Evolutionary conservation across 1,140 invertebrate species (phyloP).

Genomic region (Drosophila willistoni): DNA sequence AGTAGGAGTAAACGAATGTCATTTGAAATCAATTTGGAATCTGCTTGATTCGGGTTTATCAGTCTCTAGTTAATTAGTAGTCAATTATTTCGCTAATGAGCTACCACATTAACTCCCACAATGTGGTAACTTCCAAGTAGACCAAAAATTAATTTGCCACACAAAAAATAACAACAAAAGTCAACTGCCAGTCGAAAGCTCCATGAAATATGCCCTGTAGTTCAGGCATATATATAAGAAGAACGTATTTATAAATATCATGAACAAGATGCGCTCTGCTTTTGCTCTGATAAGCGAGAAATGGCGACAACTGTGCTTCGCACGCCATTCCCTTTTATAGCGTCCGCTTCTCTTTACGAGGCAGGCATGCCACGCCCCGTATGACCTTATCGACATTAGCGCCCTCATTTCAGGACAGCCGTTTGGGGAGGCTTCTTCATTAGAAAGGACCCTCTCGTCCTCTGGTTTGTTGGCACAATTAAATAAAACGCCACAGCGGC

Average conservation of each 20-base stretch:
- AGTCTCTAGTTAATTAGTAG: conserved; percentile 20
- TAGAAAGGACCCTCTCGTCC: conserved; percentile 5
- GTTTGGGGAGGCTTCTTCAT: conserved; percentile 10
- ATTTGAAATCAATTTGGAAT: neutral
- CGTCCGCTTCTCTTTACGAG: conserved; percentile 16
- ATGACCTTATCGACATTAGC: conserved; percentile 32
- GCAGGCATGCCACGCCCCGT: neutral
- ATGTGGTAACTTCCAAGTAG: neutral
- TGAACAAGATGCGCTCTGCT: neutral
- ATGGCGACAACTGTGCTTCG: conserved; percentile 15
- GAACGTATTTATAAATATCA: conserved; percentile 14
- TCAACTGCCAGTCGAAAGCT: neutral
- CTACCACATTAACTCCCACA: conserved; percentile 14
- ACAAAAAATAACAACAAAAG: conserved; percentile 3
- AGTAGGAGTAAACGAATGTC: no score
- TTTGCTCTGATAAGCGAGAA: conserved; percentile 19
- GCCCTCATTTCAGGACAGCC: neutral
- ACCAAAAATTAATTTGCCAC: conserved; percentile 18
- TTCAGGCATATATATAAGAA: neutral
- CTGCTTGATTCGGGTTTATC: neutral
- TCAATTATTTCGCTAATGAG: conserved; percentile 31
- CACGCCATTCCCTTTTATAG: conserved; percentile 17
- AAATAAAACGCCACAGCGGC: conserved; percentile 27
- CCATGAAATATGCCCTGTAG: conserved; percentile 11
- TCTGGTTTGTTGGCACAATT: conserved; percentile 20